Percentiles rank a stretch among this genome's conserved stretches.
Conservation (phyloP, 1,140 invertebrate species). For the Coptotermes formosanus region DNA sequence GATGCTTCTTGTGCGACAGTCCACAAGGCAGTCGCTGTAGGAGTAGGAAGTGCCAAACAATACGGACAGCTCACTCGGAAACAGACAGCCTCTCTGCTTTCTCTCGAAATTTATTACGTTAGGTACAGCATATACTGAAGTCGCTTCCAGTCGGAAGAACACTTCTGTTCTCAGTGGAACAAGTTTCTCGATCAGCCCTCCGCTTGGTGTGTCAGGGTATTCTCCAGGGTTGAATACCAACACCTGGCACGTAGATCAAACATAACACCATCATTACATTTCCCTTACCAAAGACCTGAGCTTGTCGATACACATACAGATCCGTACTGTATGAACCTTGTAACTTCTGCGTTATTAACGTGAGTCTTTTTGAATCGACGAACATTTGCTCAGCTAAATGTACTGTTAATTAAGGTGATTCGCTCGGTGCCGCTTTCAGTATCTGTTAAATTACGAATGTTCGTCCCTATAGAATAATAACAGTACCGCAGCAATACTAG, state of each 20-base stretch:
- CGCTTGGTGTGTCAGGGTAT: constrained; percentile 48
- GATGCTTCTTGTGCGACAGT: constrained; percentile 53
- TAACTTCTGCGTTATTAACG: no score
- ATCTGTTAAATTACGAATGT: no score
- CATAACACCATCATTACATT: no score
- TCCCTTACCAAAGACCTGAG: no score
- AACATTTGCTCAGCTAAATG: no score
- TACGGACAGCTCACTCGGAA: constrained; percentile 48
- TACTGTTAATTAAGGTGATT: no score
- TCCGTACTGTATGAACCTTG: no score
- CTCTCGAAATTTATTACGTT: constrained; percentile 38
- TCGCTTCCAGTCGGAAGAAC: constrained; percentile 38
- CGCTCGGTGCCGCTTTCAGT: no score
- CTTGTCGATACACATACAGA: no score
- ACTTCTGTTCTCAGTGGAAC: constrained; percentile 36
- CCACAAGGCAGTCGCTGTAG: constrained; percentile 57
- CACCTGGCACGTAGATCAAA: constrained; percentile 39
- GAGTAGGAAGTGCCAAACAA: constrained; percentile 49
- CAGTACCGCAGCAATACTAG: no score
- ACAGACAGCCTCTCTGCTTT: constrained; percentile 54
- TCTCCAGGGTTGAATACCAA: constrained; percentile 49
- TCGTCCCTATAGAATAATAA: no score
- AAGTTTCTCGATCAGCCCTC: constrained; percentile 40
- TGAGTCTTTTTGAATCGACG: no score
- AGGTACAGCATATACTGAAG: constrained; percentile 35